phyloP scores from a whole-genome alignment of 2,113 vertebrate species.

The Scalopus aquaticus region DNA sequence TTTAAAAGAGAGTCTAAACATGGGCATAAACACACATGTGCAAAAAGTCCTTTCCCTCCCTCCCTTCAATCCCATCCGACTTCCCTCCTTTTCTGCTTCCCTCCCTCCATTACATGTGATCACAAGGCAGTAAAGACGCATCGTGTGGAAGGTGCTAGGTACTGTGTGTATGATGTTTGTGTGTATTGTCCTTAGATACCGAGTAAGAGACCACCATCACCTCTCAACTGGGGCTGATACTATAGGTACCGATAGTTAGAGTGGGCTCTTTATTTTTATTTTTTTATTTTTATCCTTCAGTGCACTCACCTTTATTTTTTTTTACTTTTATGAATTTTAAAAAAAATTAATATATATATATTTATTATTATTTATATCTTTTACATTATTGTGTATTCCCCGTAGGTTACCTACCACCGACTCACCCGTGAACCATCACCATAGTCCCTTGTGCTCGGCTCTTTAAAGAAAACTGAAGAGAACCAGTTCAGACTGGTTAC shows the following conservation, averaged over 20 bases:
- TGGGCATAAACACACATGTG: background rate
- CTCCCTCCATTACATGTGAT: background rate
- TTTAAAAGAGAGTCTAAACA: background rate
- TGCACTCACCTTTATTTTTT: too few relatives aligned
- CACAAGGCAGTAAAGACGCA: background rate
- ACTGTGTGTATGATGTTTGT: background rate
- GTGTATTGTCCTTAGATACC: background rate
- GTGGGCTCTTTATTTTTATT: background rate
- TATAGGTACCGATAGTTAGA: constrained; percentile 12
- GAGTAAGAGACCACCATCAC: background rate
- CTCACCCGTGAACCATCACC: too few relatives aligned
- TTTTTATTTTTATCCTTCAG: too few relatives aligned
- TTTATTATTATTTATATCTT: too few relatives aligned
- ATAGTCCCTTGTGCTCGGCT: too few relatives aligned
- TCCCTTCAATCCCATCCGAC: background rate
- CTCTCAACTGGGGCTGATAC: background rate
- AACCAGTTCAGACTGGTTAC: background rate
- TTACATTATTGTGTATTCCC: too few relatives aligned
- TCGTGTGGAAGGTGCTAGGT: background rate
- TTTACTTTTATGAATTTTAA: too few relatives aligned
- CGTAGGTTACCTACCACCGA: too few relatives aligned
- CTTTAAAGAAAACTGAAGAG: constrained; percentile 2
- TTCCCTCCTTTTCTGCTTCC: too few relatives aligned
- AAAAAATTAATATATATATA: too few relatives aligned
- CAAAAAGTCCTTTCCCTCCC: background rate